Conservation (phyloP, 2,888 invertebrate genomes). For the Ectemnius continuus region DNA sequence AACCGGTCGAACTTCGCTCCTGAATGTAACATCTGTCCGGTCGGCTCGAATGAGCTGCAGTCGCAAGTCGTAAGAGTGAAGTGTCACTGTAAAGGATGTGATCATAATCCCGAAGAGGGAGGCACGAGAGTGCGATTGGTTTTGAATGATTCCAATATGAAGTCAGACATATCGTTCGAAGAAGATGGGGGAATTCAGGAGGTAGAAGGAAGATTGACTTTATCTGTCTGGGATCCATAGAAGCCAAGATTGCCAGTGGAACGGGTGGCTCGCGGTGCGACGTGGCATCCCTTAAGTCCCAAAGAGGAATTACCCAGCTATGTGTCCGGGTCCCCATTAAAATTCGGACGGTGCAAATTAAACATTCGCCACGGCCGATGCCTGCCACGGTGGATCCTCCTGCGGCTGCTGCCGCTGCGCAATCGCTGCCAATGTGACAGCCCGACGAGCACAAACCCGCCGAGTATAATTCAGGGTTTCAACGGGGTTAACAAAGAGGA, state of each 20-base stretch:
- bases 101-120: background rate
- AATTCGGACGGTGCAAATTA: constrained; percentile 66
- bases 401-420: constrained; percentile 37
- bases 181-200: background rate
- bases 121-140: constrained; percentile 13
- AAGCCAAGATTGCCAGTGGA: constrained; percentile 40
- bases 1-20: too few relatives aligned
- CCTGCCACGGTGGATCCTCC: constrained; percentile 46
- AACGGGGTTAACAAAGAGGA: constrained; percentile 49
- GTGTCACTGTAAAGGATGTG: too few relatives aligned
- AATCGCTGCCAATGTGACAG: constrained; percentile 40
- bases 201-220: constrained; percentile 63
- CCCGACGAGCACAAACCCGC: constrained; percentile 16
- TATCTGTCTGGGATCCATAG: constrained; percentile 53
- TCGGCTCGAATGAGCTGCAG: too few relatives aligned
- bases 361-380: constrained; percentile 62
- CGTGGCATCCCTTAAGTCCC: constrained; percentile 54
- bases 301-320: constrained; percentile 63
- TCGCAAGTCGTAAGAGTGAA: too few relatives aligned
- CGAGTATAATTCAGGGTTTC: constrained; percentile 47
- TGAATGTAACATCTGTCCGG: background rate
- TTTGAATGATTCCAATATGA: constrained; percentile 53
- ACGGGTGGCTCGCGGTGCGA: constrained; percentile 36
- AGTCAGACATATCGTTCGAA: constrained; percentile 46
- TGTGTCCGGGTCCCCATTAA: constrained; percentile 60